Conservation (phyloP, 2,113 vertebrate genomes). For the Colistium nudipinnis region DNA sequence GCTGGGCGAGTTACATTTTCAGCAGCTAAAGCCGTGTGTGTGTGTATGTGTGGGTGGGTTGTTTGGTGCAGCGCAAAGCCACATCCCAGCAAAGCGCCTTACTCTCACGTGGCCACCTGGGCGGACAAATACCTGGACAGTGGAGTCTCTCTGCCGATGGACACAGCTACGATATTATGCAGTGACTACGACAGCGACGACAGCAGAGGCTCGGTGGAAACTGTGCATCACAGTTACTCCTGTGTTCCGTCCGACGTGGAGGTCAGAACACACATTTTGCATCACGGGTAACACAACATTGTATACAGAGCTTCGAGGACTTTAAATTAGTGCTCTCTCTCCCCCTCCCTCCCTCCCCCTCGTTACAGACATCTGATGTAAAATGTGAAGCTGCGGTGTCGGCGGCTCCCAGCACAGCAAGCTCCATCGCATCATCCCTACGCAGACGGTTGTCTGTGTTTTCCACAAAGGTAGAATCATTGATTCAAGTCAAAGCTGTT, state of each 20-base stretch:
- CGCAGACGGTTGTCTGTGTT: slow-evolving; percentile 81
- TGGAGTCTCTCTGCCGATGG: slow-evolving; percentile 72
- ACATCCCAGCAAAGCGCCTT: slow-evolving; percentile 37
- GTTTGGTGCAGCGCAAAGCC: slow-evolving; percentile 54
- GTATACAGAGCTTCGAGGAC: too few species aligned
- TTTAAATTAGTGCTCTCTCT: background rate
- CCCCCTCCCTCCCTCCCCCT: too few species aligned
- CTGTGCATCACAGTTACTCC: slow-evolving; percentile 76
- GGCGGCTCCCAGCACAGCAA: slow-evolving; percentile 61
- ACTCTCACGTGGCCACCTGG: slow-evolving; percentile 79
- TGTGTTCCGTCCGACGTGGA: slow-evolving; percentile 78
- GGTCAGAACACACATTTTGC: slow-evolving; percentile 64
- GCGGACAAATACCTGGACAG: slow-evolving; percentile 83
- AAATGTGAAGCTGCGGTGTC: slow-evolving; percentile 72
- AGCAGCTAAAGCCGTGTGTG: slow-evolving; percentile 6
- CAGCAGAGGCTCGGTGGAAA: slow-evolving; percentile 66
- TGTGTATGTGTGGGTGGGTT: slow-evolving; percentile 5
- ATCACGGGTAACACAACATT: too few species aligned
- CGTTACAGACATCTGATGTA: slow-evolving; percentile 69
- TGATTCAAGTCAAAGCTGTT: too few species aligned
- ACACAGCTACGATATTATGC: slow-evolving; percentile 51
- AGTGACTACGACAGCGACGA: slow-evolving; percentile 77
- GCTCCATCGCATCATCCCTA: slow-evolving; percentile 76
- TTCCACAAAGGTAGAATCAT: slow-evolving; percentile 69
- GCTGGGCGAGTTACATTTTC: slow-evolving; percentile 14